Evolutionary conservation across 2,888 invertebrate genomes (phyloP).

Genomic region (Phortica magna): DNA sequence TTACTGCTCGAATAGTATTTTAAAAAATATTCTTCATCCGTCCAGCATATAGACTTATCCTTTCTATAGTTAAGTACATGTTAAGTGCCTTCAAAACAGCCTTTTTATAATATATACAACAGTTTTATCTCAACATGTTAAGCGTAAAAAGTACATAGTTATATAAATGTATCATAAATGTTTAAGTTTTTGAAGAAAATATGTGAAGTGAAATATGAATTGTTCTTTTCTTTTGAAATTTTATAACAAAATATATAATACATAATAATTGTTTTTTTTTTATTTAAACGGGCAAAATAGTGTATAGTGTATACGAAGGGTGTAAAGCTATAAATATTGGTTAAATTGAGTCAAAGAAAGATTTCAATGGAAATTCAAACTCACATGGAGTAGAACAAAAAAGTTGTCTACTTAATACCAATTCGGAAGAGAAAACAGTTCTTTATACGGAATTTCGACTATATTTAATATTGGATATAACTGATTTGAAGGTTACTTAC

Average conservation of each 20-base stretch:
- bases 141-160: constrained; percentile 22
- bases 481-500: constrained; percentile 47
- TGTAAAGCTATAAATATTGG: too few relatives aligned
- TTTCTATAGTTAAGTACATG: constrained; percentile 46
- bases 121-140: neutral
- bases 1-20: constrained; percentile 45
- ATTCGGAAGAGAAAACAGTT: neutral
- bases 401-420: too few relatives aligned
- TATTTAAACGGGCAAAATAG: too few relatives aligned
- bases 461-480: too few relatives aligned
- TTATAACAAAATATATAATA: neutral
- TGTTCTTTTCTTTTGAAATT: constrained; percentile 2
- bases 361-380: too few relatives aligned
- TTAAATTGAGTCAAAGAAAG: too few relatives aligned
- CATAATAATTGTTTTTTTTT: neutral
- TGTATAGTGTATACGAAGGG: too few relatives aligned
- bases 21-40: constrained; percentile 46
- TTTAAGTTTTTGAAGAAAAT: neutral
- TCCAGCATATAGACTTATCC: constrained; percentile 50
- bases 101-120: constrained; percentile 39
- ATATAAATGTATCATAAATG: constrained; percentile 39
- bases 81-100: constrained; percentile 56
- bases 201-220: neutral
- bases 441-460: too few relatives aligned
- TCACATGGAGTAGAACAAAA: too few relatives aligned